Evolutionary conservation across 64 coral and sea anemone genomes (phyloP).

Genomic region (Pocillopora damicornis): DNA sequence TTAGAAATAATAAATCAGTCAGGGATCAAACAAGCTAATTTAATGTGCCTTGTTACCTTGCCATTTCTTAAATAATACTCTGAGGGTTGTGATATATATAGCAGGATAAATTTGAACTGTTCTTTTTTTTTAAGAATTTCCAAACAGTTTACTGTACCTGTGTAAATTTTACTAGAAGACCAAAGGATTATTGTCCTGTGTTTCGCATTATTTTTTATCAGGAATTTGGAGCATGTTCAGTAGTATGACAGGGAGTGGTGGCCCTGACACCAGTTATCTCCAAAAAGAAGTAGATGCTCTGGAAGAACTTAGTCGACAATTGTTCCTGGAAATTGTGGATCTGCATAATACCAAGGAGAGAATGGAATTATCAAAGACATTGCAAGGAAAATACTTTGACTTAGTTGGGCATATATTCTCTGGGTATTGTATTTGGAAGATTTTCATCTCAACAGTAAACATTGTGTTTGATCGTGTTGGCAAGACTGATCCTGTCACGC

Average conservation of each 20-base stretch:
- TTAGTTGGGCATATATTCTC: conserved; percentile 99
- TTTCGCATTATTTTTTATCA: neutral
- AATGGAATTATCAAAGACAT: conserved; percentile 95
- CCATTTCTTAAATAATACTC: no score
- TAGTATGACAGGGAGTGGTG: conserved; percentile 62
- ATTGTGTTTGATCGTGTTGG: conserved; percentile 99
- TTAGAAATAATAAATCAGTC: no score
- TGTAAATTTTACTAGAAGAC: no score
- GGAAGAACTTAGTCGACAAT: conserved; percentile 97
- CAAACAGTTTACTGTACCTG: no score
- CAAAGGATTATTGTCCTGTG: neutral
- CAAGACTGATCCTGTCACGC: conserved; percentile 92
- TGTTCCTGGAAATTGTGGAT: conserved; percentile 96
- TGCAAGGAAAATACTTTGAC: conserved; percentile 99
- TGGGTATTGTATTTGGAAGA: conserved; percentile 99
- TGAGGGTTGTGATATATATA: no score
- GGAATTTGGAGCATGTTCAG: conserved; percentile 94
- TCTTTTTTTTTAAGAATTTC: no score
- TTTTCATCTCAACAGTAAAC: conserved; percentile 99
- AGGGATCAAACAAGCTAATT: no score
- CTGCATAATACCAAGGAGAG: conserved; percentile 91
- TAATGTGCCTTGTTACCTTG: no score
- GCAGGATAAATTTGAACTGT: no score
- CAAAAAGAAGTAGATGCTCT: conserved; percentile 85
- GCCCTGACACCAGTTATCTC: conserved; percentile 73